Evolutionary conservation across 2,797 vertebrate genomes (phyloP).

Genomic region (Spondyliosoma cantharus): DNA sequence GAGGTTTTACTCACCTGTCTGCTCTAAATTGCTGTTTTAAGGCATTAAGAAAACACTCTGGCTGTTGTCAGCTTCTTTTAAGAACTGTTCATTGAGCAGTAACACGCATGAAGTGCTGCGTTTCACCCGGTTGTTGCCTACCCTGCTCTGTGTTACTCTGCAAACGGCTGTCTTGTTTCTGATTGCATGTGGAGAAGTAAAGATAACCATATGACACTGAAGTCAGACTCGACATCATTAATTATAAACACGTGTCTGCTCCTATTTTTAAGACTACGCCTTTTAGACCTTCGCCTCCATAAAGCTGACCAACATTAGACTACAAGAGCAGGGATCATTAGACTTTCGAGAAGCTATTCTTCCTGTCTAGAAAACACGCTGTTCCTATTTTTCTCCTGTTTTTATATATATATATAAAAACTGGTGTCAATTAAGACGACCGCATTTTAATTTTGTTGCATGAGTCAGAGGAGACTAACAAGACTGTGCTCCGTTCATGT

Average conservation of each 20-base stretch:
- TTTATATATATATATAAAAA: constrained; percentile 31
- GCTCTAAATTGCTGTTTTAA: constrained; percentile 71
- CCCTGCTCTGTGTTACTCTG: constrained; percentile 80
- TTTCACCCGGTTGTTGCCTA: constrained; percentile 44
- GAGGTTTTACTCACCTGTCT: constrained; percentile 76
- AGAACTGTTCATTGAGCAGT: constrained; percentile 68
- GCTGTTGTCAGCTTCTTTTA: constrained; percentile 74
- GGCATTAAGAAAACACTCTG: constrained; percentile 79
- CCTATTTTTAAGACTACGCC: constrained; percentile 59
- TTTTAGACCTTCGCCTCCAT: constrained; percentile 53
- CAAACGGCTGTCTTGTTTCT: constrained; percentile 79
- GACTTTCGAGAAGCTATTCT: constrained; percentile 48
- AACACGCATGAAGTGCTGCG: constrained; percentile 56
- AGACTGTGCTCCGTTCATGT: constrained; percentile 35
- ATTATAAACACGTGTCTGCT: constrained; percentile 82
- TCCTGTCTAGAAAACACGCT: constrained; percentile 58
- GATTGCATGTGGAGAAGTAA: constrained; percentile 84
- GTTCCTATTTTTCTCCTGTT: constrained; percentile 56
- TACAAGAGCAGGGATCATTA: constrained; percentile 52
- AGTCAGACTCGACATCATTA: constrained; percentile 81
- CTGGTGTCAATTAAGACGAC: constrained; percentile 67
- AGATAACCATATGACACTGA: constrained; percentile 87
- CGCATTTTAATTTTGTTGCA: constrained; percentile 62
- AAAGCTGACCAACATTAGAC: constrained; percentile 66
- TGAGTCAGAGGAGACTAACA: constrained; percentile 66